These are phyloP conservation scores for Nansenia antarctica DNA, from an alignment of 2,113 vertebrate genomes.

Conservation along the genomic window DNA sequence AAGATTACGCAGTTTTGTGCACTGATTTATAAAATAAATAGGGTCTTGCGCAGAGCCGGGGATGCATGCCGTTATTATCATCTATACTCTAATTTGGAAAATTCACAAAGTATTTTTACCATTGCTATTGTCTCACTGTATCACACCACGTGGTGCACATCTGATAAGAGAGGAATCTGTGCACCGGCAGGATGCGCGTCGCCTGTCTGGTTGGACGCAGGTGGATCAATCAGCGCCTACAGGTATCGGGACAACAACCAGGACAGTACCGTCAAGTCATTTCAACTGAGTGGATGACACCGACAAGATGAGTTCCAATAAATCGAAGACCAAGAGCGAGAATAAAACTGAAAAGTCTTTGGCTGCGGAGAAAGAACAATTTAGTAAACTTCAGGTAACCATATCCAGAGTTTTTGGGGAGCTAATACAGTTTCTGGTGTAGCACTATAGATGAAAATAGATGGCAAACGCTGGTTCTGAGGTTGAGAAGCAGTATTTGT, in stretches of 20 bases:
- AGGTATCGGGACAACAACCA: background rate
- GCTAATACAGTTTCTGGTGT: background rate
- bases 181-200: background rate
- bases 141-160: background rate
- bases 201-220: background rate
- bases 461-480: background rate
- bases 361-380: constrained; percentile 76
- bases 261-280: background rate
- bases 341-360: constrained; percentile 76
- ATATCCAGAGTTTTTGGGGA: background rate
- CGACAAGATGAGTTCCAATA: constrained; percentile 36
- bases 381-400: constrained; percentile 72
- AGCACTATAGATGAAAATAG: background rate
- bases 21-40: background rate
- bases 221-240: background rate
- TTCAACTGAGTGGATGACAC: background rate
- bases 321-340: constrained; percentile 71
- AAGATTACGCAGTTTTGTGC: background rate
- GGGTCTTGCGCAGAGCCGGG: background rate
- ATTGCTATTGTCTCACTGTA: background rate
- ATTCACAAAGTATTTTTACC: background rate
- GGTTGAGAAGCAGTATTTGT: background rate
- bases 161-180: background rate
- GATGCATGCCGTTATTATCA: too few relatives aligned
- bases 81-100: background rate